Percentiles rank a stretch among this genome's conserved stretches.
These are phyloP conservation scores for Uropetala carovei DNA, from an alignment of 2,888 invertebrate genomes.

Conservation along the genomic window DNA sequence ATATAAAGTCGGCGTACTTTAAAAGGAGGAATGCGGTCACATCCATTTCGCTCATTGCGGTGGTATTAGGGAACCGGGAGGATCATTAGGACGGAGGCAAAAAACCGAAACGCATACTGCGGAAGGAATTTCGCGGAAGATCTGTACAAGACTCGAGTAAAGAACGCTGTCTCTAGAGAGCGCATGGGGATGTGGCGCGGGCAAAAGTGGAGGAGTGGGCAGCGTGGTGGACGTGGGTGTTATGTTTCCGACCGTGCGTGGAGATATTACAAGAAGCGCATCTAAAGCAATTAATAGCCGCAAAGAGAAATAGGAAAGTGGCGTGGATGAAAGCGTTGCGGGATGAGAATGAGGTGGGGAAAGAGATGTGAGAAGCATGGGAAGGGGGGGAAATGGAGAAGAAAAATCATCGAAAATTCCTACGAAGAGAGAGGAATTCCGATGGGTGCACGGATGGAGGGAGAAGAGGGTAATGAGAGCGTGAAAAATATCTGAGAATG, in stretches of 20 bases:
- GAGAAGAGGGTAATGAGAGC: too few species aligned
- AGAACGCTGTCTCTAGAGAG: background rate
- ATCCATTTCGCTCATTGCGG: background rate
- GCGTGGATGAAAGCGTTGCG: background rate
- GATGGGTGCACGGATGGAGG: too few species aligned
- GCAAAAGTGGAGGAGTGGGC: background rate
- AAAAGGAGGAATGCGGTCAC: conserved; percentile 1
- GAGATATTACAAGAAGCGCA: conserved; percentile 16
- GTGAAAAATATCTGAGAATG: too few species aligned
- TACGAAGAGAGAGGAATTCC: too few species aligned
- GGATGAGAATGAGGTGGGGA: background rate
- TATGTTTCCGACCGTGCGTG: conserved; percentile 19
- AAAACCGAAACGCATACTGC: background rate
- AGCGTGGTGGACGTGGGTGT: background rate
- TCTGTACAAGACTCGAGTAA: background rate
- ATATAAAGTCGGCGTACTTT: background rate
- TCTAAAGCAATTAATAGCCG: background rate
- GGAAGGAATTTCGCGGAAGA: conserved; percentile 10
- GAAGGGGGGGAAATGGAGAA: background rate
- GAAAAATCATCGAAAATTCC: background rate
- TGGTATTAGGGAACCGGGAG: background rate
- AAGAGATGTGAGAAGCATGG: background rate
- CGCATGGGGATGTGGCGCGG: background rate
- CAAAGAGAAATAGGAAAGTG: background rate
- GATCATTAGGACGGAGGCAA: background rate